These are phyloP conservation scores for Eupithecia abbreviata DNA, from an alignment of 2,888 invertebrate genomes.

Conservation along the genomic window DNA sequence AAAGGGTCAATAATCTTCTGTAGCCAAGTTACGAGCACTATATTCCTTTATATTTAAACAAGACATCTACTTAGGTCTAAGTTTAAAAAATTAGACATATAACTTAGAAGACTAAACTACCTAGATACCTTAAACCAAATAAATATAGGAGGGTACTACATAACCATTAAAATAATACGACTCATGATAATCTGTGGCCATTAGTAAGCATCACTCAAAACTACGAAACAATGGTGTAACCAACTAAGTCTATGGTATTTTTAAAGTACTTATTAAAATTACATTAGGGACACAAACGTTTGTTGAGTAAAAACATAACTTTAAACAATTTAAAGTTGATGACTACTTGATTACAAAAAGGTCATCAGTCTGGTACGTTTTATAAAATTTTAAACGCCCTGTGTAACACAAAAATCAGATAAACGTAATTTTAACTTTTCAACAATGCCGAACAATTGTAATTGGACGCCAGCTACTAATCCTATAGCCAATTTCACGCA, in stretches of 20 bases:
- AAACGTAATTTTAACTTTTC: slow-evolving; percentile 25
- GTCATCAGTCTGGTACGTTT: neutral
- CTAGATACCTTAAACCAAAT: neutral
- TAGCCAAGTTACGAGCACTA: too few relatives aligned
- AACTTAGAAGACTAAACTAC: neutral
- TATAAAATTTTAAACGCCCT: neutral
- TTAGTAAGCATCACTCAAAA: slow-evolving; percentile 71
- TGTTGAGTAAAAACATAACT: slow-evolving; percentile 16
- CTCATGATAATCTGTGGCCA: slow-evolving; percentile 63
- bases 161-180: slow-evolving; percentile 52
- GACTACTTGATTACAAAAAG: slow-evolving; percentile 9
- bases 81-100: neutral
- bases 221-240: slow-evolving; percentile 71
- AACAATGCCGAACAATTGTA: slow-evolving; percentile 44
- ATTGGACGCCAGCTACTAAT: slow-evolving; percentile 58
- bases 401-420: slow-evolving; percentile 20
- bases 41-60: neutral
- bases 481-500: slow-evolving; percentile 64
- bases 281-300: slow-evolving; percentile 42
- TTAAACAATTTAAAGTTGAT: slow-evolving; percentile 15
- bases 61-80: neutral
- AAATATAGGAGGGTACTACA: neutral
- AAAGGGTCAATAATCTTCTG: too few relatives aligned
- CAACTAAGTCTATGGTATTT: slow-evolving; percentile 49
- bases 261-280: slow-evolving; percentile 47